Conservation (phyloP, 2,113 vertebrate species). For the Toxostoma redivivum region DNA sequence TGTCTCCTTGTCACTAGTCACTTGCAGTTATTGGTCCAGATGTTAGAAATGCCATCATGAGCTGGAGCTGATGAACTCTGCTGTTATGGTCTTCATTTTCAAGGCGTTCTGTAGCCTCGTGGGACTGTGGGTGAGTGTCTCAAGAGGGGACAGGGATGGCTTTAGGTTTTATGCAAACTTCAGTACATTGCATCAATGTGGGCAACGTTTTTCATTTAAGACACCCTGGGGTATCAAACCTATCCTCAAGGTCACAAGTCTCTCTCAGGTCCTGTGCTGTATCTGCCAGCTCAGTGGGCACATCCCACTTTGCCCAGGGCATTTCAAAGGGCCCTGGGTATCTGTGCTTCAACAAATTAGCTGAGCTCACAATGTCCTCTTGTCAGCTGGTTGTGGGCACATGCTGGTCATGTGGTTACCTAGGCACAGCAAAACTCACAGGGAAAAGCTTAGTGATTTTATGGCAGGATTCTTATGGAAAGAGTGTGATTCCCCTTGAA, state of each 20-base stretch:
- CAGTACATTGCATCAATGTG: not conserved
- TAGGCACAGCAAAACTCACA: not conserved
- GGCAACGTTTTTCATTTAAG: not conserved
- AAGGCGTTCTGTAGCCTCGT: accelerated
- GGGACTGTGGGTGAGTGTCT: accelerated
- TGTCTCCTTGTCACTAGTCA: conserved; percentile 50
- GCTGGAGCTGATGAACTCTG: not conserved
- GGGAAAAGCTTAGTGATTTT: not conserved
- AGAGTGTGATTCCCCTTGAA: not conserved
- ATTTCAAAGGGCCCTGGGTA: not conserved
- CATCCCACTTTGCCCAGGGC: not conserved
- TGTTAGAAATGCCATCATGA: not conserved
- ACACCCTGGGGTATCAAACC: not conserved
- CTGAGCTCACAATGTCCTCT: not conserved
- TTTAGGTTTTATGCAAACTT: not conserved
- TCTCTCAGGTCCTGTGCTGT: not conserved
- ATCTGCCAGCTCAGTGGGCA: not conserved
- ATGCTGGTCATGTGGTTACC: accelerated
- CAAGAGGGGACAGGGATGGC: not conserved
- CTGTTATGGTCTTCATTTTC: not conserved
- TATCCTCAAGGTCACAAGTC: not conserved
- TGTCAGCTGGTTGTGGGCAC: not conserved
- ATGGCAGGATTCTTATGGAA: not conserved
- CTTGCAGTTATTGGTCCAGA: conserved; percentile 1
- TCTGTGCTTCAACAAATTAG: not conserved